Evolutionary conservation across 2,888 invertebrate species (phyloP).

Genomic region (Cryptophagus acutangulus): DNA sequence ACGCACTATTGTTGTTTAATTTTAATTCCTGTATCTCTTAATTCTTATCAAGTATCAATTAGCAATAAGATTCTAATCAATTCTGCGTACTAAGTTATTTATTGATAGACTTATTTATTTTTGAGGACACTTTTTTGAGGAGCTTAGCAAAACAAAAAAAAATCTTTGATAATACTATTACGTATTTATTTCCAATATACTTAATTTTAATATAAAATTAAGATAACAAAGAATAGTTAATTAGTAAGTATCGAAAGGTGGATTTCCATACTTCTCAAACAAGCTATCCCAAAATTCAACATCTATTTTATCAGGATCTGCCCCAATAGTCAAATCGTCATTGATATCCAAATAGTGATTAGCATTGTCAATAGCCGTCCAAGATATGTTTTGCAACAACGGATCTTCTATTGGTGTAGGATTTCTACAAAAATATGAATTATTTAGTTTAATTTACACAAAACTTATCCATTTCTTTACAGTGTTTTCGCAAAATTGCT

Average conservation of each 20-base stretch:
- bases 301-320: conserved; percentile 1
- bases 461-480: not conserved
- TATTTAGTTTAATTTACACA: not conserved
- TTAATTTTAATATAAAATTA: too few species aligned
- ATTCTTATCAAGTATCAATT: too few species aligned
- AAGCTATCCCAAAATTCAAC: not conserved
- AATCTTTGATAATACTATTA: too few species aligned
- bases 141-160: too few species aligned
- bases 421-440: not conserved
- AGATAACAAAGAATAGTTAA: too few species aligned
- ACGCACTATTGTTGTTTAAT: too few species aligned
- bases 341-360: conserved; percentile 7
- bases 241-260: conserved; percentile 7
- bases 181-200: too few species aligned
- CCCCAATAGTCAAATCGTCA: not conserved
- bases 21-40: too few species aligned
- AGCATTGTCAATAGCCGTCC: not conserved
- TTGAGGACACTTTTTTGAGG: too few species aligned
- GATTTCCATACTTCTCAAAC: conserved; percentile 3
- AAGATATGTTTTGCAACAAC: not conserved
- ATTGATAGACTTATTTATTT: too few species aligned
- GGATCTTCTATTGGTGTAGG: not conserved
- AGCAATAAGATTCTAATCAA: too few species aligned
- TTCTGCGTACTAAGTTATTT: too few species aligned
- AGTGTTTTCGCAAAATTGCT: not conserved